Percentiles rank a stretch among this genome's conserved stretches.
Evolutionary conservation across 2,113 vertebrate genomes (phyloP).

Genomic region (Hippoglossus stenolepis): DNA sequence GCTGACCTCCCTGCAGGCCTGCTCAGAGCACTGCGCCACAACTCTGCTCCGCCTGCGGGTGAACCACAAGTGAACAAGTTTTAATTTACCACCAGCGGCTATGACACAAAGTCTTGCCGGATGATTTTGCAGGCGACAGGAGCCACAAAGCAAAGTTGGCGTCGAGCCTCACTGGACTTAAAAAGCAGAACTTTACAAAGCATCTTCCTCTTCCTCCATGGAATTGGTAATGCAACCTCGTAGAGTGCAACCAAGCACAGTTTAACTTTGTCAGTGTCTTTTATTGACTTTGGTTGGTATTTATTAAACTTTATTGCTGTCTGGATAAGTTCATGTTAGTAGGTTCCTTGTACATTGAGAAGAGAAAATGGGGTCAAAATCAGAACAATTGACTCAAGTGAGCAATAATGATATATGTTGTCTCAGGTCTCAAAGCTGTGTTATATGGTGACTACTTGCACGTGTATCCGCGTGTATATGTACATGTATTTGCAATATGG

Average conservation of each 20-base stretch:
- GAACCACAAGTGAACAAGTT: background rate
- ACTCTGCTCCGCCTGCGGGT: background rate
- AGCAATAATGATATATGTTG: no score
- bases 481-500: no score
- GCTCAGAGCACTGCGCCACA: background rate
- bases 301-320: background rate
- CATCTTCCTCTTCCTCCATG: no score
- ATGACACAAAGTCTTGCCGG: background rate
- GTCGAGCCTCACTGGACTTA: background rate
- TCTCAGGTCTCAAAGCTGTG: no score
- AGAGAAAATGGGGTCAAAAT: no score
- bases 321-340: background rate
- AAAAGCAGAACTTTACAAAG: background rate
- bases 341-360: background rate
- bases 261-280: background rate
- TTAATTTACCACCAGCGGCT: background rate
- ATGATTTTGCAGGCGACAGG: background rate
- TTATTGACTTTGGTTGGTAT: background rate
- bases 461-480: no score
- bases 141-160: background rate
- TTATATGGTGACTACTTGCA: no score
- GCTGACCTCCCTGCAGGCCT: background rate
- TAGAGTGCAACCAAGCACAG: background rate
- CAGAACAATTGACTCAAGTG: no score
- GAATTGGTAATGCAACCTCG: background rate